Evolutionary conservation across 2,797 vertebrate genomes (phyloP).

Genomic region (Pseudopleuronectes americanus): DNA sequence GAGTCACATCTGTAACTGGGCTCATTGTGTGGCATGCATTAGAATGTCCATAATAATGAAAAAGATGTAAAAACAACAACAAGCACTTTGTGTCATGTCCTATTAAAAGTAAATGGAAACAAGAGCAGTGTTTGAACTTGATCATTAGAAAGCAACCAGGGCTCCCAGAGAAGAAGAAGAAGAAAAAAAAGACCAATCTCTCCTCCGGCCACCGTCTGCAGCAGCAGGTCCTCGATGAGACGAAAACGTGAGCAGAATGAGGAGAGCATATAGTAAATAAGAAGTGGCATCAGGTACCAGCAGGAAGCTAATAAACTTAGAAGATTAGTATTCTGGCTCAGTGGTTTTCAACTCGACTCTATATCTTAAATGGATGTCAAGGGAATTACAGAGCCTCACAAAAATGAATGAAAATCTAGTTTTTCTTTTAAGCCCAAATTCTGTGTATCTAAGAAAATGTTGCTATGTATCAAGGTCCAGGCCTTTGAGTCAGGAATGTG

Average conservation of each 20-base stretch:
- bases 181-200: not conserved
- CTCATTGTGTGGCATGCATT: too few relatives aligned
- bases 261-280: constrained; percentile 1
- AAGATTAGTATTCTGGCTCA: constrained; percentile 34
- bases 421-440: constrained; percentile 7
- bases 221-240: constrained; percentile 15
- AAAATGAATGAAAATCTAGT: constrained; percentile 5
- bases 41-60: not conserved
- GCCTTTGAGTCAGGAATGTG: constrained; percentile 23
- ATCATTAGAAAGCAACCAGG: constrained; percentile 30
- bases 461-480: not conserved
- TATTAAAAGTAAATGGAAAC: constrained; percentile 23
- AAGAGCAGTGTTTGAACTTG: constrained; percentile 20
- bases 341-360: constrained; percentile 15
- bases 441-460: too few relatives aligned
- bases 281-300: constrained; percentile 4
- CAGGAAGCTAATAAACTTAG: constrained; percentile 39
- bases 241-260: constrained; percentile 36
- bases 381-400: constrained; percentile 9
- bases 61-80: not conserved
- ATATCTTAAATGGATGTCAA: constrained; percentile 6
- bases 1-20: not conserved
- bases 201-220: constrained; percentile 8
- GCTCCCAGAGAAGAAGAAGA: not conserved
- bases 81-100: constrained; percentile 5